phyloP scores from a whole-genome alignment of 2,113 vertebrate genomes.

The Collichthys lucidus region DNA sequence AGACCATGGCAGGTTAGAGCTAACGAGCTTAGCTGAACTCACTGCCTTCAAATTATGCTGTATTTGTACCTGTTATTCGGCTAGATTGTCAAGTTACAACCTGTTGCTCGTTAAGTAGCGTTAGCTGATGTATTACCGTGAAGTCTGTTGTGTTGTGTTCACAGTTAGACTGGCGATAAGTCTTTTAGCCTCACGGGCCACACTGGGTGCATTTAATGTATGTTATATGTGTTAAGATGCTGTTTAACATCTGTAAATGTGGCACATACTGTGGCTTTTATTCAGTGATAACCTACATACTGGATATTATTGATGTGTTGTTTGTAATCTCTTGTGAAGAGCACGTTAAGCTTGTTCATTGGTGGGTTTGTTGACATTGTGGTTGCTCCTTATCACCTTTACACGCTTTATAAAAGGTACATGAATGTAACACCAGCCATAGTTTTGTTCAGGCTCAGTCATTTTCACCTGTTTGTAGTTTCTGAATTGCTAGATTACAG shows the following conservation, averaged over 20 bases:
- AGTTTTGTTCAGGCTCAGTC: not conserved
- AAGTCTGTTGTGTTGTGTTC: not conserved
- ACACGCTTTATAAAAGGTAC: not conserved
- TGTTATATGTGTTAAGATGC: not conserved
- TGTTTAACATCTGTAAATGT: not conserved
- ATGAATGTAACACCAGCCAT: not conserved
- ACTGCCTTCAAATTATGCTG: not conserved
- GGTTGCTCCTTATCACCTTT: not conserved
- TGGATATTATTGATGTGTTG: not conserved
- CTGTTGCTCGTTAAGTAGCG: conserved; percentile 19
- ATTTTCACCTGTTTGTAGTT: not conserved
- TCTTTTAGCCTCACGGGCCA: not conserved
- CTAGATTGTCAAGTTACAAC: not conserved
- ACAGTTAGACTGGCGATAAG: not conserved
- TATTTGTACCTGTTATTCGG: too few species aligned
- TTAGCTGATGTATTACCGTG: not conserved
- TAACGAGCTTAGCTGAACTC: fast-evolving
- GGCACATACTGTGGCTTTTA: not conserved
- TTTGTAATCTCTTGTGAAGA: not conserved
- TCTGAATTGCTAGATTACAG: not conserved
- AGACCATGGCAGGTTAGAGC: not conserved
- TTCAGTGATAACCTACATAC: not conserved
- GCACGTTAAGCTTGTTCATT: not conserved
- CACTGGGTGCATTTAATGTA: not conserved
- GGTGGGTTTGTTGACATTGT: not conserved